Conservation (phyloP, 2,888 invertebrate genomes). For the Habrosyne pyritoides region DNA sequence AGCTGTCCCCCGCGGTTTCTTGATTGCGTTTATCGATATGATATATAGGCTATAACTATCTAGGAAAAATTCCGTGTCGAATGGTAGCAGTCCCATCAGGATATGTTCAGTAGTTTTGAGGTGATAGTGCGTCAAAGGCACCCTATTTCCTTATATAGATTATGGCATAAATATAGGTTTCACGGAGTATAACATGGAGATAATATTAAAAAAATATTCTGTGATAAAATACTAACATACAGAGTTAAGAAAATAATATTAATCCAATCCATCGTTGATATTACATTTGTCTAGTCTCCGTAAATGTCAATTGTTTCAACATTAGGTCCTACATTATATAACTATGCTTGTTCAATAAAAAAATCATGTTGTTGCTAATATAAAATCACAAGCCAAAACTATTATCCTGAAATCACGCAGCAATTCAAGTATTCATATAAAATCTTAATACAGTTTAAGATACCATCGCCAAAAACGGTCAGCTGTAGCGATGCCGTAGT, state of each 20-base stretch:
- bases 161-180: too few species aligned
- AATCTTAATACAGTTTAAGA: slow-evolving; percentile 33
- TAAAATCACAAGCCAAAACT: neutral
- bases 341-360: neutral
- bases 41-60: too few species aligned
- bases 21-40: too few species aligned
- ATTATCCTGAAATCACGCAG: neutral
- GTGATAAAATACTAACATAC: neutral
- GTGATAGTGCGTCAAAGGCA: too few species aligned
- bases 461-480: slow-evolving; percentile 51
- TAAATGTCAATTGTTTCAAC: neutral
- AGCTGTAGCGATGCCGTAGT: slow-evolving; percentile 55
- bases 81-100: too few species aligned
- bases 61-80: too few species aligned
- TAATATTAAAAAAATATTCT: neutral
- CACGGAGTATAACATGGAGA: too few species aligned
- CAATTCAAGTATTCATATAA: too few species aligned
- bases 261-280: neutral
- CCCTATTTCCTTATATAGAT: too few species aligned
- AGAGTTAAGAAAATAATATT: neutral
- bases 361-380: neutral
- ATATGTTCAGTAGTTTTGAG: too few species aligned
- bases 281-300: neutral
- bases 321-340: neutral
- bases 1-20: too few species aligned